Base-by-base conservation (phyloP, 2,797 vertebrate species). In the Hirundo rustica region DNA sequence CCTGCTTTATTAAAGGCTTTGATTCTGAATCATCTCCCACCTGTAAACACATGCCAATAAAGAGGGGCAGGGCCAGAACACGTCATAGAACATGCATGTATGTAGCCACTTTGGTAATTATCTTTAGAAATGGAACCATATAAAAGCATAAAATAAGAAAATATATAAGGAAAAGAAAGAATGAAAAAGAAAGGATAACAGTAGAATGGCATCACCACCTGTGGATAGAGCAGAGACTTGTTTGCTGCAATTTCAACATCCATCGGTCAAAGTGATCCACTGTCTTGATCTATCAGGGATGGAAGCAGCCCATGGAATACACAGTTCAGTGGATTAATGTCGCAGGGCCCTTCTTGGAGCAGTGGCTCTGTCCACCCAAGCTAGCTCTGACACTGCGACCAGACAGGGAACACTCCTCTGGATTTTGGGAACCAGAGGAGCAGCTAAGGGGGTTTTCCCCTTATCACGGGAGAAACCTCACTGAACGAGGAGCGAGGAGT, bases 51-150 rank as follows among this genome's bases (percentile, higher is more conserved):
- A 30, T 25, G 10, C 6, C 32, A 36, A 18, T 55, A 26, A 62
- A 48, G n/a, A 42, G 10, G 10, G 25, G 5, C 10, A 50, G 50
- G 26, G 55, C 27, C 19, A 74, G 27, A n/a, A 11, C 30, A 29
- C 0, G 0, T 10, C 3, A 17, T 2, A 45, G 34, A 60, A 40
- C 13, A 22, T 2, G 1, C 8, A 17, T 5, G 23, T 58, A 16
- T 58, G 38, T 15, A 50, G 44, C 26, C 38, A 47, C 57, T 57
- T 65, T 51, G 32, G 45, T 45, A 38, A n/a, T 79, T n/a, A 58
- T 51, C 45, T n/a, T 3, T 30, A 51, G 51, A 72, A 72, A 66
- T 0, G 1, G 5, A 58, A 11, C 9, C 25, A n/a, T n/a, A 58
- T 25, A 30, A 58, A 58, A 58, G 3, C 7, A 58, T 14, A 45